Evolutionary conservation across 2,888 invertebrate species (phyloP).

Genomic region (Amphimallon solstitiale): DNA sequence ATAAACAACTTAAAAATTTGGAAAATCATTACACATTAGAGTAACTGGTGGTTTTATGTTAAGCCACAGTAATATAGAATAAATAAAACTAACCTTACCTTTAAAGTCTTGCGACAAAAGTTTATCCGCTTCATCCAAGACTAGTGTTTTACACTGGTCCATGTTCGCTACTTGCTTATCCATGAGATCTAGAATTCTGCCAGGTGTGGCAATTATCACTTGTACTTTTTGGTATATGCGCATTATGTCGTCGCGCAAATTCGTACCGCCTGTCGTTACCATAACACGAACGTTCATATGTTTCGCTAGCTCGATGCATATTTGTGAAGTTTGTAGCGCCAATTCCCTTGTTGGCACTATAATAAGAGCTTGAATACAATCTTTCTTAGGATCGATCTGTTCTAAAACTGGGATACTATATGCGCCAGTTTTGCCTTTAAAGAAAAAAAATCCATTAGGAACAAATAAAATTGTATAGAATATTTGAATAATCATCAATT

Average conservation of each 20-base stretch:
- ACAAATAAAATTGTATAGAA: not conserved
- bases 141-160: constrained; percentile 95
- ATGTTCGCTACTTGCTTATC: constrained; percentile 91
- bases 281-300: constrained; percentile 97
- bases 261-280: constrained; percentile 99
- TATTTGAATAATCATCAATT: no score
- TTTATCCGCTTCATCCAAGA: constrained; percentile 99
- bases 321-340: constrained; percentile 99
- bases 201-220: constrained; percentile 98
- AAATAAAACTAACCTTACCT: constrained; percentile 44
- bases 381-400: constrained; percentile 89
- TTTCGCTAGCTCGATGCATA: constrained; percentile 98
- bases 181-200: constrained; percentile 99
- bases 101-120: constrained; percentile 99
- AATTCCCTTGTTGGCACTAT: constrained; percentile 99
- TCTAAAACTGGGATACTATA: constrained; percentile 99
- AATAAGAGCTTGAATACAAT: constrained; percentile 96
- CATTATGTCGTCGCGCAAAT: constrained; percentile 98
- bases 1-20: no score
- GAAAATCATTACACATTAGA: no score
- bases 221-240: constrained; percentile 99
- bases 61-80: not conserved
- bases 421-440: constrained; percentile 91
- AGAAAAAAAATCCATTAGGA: constrained; percentile 16
- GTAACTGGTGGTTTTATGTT: no score